Evolutionary conservation across 2,888 invertebrate genomes (phyloP), one percentile per base, ranked within the genome.

Genomic region (Oxycera nigricornis): DNA sequence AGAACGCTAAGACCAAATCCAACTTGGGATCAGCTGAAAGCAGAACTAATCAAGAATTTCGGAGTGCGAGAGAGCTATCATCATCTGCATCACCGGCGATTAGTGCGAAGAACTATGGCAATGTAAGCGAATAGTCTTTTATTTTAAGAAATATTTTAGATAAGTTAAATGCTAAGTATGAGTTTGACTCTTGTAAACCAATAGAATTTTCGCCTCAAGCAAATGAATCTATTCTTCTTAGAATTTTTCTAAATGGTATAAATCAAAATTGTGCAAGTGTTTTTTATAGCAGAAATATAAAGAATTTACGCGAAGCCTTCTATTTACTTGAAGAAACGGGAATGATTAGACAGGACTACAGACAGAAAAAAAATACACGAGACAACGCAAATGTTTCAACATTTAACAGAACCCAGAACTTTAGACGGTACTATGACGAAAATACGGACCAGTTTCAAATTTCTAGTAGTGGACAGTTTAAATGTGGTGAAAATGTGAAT

Each of bases 191-290:
- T 46, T 24, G 20, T 9, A 77, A 77, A 73, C 77, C 77, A 1
- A 46, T 50, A 22, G 77, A 76, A 70, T 77, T 78, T 70, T 72
- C 74, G 30, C 76, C 76, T 1, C 9, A 46, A 59, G 26, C 73
- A n/a, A 77, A 78, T 31, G 77, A 76, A 68, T 67, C 76, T 30
- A 74, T 78, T 17, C 75, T 78, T 28, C 61, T 77, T 67, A 77
- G 75, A 74, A 77, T 61, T 20, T 77, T 76, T 50, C 31, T 75
- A 4, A 76, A 78, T 24, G 73, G 73, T 35, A 73, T 77, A 3
- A 72, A 74, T 28, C 59, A 62, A 59, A 75, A 73, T 61, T 67
- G 59, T 67, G 28, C 76, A 28, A 77, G 75, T 55, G 73, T 77
- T 20, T 28, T 77, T 50, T 74, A 74, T 39, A 78, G 77, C 46